Conservation (phyloP, 2,113 vertebrate genomes). For the Cacatua alba region DNA sequence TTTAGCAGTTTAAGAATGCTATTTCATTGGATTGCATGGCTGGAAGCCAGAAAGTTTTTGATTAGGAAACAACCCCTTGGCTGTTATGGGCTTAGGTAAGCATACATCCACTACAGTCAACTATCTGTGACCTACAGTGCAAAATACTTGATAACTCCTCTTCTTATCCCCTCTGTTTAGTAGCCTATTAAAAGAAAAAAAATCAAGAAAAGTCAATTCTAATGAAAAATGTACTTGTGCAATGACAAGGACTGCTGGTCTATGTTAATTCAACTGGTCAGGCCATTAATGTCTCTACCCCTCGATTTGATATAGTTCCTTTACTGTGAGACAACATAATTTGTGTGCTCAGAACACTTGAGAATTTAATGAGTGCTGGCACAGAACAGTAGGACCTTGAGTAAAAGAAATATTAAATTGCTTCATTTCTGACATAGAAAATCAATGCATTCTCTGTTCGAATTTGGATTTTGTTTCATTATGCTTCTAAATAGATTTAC, state of each 20-base stretch:
- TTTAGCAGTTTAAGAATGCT: background rate
- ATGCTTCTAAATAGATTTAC: constrained; percentile 42
- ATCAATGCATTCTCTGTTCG: constrained; percentile 39
- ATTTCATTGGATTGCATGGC: background rate
- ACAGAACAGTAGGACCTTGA: constrained; percentile 13
- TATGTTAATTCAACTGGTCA: background rate
- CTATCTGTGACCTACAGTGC: background rate
- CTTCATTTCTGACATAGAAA: constrained; percentile 59
- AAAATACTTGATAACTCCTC: background rate
- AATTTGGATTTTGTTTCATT: constrained; percentile 58
- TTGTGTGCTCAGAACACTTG: constrained; percentile 48
- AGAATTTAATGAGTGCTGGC: constrained; percentile 59
- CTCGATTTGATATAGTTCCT: constrained; percentile 18
- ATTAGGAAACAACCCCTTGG: background rate
- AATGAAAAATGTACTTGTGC: background rate
- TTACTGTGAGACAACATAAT: constrained; percentile 14
- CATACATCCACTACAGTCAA: background rate
- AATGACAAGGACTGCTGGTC: background rate
- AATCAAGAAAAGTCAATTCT: background rate
- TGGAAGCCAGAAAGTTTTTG: background rate
- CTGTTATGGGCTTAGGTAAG: background rate
- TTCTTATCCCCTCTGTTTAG: background rate
- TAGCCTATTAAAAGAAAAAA: background rate
- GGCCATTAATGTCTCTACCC: constrained; percentile 5
- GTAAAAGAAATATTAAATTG: constrained; percentile 26